Evolutionary conservation across 2,797 vertebrate genomes (phyloP), one percentile per base, ranked within the genome.

Genomic region (Leptatherina wallacei): DNA sequence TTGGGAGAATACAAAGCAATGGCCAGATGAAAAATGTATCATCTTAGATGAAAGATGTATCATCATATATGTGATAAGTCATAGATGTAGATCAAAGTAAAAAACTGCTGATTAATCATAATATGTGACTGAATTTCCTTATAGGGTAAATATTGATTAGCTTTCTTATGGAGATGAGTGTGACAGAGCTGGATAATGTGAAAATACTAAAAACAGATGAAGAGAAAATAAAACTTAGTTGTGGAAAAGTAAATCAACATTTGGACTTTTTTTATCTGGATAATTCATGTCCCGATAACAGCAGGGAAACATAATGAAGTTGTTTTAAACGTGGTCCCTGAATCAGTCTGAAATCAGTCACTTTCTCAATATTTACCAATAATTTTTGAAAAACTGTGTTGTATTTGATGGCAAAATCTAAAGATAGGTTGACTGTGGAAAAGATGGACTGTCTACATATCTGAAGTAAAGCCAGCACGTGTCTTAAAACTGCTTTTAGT

Each of bases 171-270:
- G 11, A 68, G 64, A 65, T 12, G 5, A 32, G 65, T 61, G 47
- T 63, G 63, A 64, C 69, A 74, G 47, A 36, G 61, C 1, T 30
- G 24, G 44, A 29, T 20, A 47, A 13, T 12, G 22, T 35, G 71
- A 44, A 66, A 58, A 63, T 14, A 51, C 13, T 68, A 67, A 33
- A 22, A 66, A 40, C 32, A 69, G 65, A 65, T 64, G 12, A 62
- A 52, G 29, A 49, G 6, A 1, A 64, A 62, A 78, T 65, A 55
- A 78, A 52, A 24, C 29, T 69, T 30, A 67, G 40, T 58, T 74
- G 60, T n/a, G 29, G n/a, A 2, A 30, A 65, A 22, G 68, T n/a
- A 49, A 56, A 35, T 59, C 30, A 24, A 24, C 73, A 58, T 77
- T 69, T 5, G 2, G 2, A 44, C 44, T 47, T 47, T 18, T 47